A percentile compares a stretch with the other conserved stretches of the same genome.
phyloP scores from a whole-genome alignment of 1,140 invertebrate genomes.

The Caenorhabditis tropicalis region DNA sequence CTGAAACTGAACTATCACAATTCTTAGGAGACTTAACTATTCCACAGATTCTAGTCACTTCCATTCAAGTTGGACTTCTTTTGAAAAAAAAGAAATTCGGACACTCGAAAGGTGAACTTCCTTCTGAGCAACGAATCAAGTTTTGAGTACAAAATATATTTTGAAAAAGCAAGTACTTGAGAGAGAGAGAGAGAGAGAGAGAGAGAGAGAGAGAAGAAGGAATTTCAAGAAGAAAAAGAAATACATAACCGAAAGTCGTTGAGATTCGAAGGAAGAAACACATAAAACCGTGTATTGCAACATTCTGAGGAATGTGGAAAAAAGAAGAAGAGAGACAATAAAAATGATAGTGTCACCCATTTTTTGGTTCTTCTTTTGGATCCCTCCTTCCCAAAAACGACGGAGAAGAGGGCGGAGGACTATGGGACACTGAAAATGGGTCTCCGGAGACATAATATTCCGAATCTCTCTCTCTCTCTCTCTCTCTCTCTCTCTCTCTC shows the following conservation, averaged over 20 bases:
- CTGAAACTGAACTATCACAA: no score
- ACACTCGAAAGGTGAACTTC: no score
- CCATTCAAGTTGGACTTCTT: no score
- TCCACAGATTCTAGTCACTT: no score
- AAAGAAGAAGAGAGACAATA: not conserved
- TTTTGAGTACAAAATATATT: not conserved
- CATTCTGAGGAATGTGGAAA: not conserved
- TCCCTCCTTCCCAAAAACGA: no score
- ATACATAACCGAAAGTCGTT: not conserved
- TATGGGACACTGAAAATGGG: not conserved
- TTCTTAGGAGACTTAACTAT: no score
- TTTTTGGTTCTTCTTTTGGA: not conserved
- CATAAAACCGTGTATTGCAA: conserved; percentile 33
- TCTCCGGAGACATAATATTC: not conserved
- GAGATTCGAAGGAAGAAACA: not conserved
- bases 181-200: no score
- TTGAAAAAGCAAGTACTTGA: not conserved
- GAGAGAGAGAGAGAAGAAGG: no score
- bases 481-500: no score
- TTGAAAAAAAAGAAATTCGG: no score
- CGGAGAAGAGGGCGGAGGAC: not conserved
- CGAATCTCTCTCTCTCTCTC: no score
- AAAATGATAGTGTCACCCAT: conserved; percentile 36
- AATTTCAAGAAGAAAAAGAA: not conserved
- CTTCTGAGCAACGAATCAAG: not conserved